Evolutionary conservation across 2,797 vertebrate species (phyloP), one percentile per base, ranked within the genome.

Genomic region (Alfaro cultratus): DNA sequence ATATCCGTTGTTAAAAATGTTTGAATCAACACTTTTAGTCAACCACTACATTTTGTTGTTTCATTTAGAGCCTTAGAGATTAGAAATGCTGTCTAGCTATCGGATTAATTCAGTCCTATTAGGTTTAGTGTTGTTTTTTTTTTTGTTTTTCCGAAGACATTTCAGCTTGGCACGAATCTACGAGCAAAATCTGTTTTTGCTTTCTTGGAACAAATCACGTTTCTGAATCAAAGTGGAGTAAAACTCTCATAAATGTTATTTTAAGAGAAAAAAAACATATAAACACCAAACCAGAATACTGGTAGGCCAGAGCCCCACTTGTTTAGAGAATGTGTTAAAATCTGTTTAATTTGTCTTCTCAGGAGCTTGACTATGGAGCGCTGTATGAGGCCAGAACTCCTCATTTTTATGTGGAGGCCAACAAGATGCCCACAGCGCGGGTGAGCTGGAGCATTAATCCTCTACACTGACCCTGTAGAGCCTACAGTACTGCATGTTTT

Each of bases 371-470:
- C 91, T 99, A 99, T 0, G 98, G 98, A 60, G 97, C 98, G 5
- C 83, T 99, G 21, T 99, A 99, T 0, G 98, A 99, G 87, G 97
- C 97, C 49, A 96, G 98, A 21, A 98, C 98, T 76, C 98, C 98
- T 0, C 98, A 97, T 53, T 98, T 99, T 93, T 99, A 99, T 0
- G 98, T 99, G 87, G 98, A 99, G 86, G 98, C 98, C 83, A 99
- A 99, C 87, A 98, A 99, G 81, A 99, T 99, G 97, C 97, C 98
- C 1, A 97, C 96, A 3, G 88, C 92, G 0, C 88, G 93, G 83
- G 94, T 94, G 75, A 84, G 91, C 79, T 16, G 31, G 36, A n/a
- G 26, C 49, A 0, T 7, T 45, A 16, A 29, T 29, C 43, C 43
- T 71, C 26, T 46, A 29, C 43, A 46, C 8, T 46, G 26, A 46